These are phyloP conservation scores for Copidosoma aretas DNA, from an alignment of 2,888 invertebrate species.

Conservation along the genomic window DNA sequence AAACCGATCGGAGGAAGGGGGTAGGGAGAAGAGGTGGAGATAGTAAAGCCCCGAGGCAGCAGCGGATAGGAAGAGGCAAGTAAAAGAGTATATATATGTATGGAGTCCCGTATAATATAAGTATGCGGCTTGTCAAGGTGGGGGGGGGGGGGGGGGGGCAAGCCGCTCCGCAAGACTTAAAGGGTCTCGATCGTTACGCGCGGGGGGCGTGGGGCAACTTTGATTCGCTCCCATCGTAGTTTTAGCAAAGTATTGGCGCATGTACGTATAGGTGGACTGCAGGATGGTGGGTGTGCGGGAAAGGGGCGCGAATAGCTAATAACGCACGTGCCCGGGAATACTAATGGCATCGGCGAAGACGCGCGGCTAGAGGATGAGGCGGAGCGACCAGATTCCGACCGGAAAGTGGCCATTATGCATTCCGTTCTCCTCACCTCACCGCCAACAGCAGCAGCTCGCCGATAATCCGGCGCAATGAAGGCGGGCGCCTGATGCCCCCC, in stretches of 20 bases:
- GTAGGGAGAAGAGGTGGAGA: too few relatives aligned
- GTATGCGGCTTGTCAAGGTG: too few relatives aligned
- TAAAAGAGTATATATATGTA: background rate
- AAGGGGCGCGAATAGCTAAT: conserved; percentile 54
- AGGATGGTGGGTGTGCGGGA: background rate
- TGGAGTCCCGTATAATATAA: too few relatives aligned
- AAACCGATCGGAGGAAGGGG: background rate
- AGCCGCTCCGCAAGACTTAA: background rate
- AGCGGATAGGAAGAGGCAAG: too few relatives aligned
- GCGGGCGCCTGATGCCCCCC: conserved; percentile 7
- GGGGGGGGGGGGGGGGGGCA: background rate
- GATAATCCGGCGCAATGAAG: conserved; percentile 38
- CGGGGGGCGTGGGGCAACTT: conserved; percentile 3
- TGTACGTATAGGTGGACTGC: background rate
- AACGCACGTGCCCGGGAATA: conserved; percentile 57
- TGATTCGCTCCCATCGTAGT: conserved; percentile 16
- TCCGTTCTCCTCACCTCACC: conserved; percentile 6
- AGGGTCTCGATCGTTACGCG: conserved; percentile 22
- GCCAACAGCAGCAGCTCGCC: background rate
- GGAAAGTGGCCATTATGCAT: conserved; percentile 47
- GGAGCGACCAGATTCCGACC: conserved; percentile 21
- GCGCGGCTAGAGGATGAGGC: conserved; percentile 21
- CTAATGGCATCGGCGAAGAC: conserved; percentile 50
- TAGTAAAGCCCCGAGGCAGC: too few relatives aligned
- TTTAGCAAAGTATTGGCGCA: conserved; percentile 12